phyloP scores from a whole-genome alignment of 2,113 vertebrate genomes.

The Tichodroma muraria region DNA sequence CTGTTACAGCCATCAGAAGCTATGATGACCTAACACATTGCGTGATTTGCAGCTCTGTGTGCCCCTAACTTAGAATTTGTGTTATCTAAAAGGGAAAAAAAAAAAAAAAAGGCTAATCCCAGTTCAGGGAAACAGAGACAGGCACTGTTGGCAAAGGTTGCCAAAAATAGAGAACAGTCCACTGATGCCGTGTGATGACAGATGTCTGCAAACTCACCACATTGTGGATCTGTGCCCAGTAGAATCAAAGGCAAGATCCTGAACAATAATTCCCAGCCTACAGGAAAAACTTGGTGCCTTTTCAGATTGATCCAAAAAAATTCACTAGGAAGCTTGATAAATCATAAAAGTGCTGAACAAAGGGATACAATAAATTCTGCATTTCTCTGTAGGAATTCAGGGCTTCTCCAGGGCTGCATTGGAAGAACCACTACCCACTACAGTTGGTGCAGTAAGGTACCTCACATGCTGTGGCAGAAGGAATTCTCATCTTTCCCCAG shows the following conservation, averaged over 20 bases:
- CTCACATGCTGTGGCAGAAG: neutral
- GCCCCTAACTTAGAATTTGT: neutral
- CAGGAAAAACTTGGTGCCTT: neutral
- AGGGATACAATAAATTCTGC: neutral
- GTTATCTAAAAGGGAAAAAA: neutral
- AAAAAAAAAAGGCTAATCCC: neutral
- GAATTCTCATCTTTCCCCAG: neutral
- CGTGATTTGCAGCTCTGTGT: accelerated
- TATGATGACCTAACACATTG: neutral
- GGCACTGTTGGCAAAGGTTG: neutral
- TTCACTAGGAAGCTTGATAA: neutral
- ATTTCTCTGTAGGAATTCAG: neutral
- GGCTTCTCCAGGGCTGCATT: neutral
- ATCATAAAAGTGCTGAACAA: neutral
- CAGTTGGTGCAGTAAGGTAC: accelerated
- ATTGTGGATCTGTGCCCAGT: neutral
- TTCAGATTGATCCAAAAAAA: neutral
- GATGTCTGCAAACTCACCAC: neutral
- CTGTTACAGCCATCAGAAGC: neutral
- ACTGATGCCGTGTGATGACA: neutral
- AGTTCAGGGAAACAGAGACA: neutral
- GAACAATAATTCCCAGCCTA: neutral
- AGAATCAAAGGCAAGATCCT: neutral
- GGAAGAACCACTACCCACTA: neutral
- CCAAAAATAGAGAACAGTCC: neutral